Base-by-base conservation (phyloP, 2,113 vertebrate genomes). In the Aythya baeri region DNA sequence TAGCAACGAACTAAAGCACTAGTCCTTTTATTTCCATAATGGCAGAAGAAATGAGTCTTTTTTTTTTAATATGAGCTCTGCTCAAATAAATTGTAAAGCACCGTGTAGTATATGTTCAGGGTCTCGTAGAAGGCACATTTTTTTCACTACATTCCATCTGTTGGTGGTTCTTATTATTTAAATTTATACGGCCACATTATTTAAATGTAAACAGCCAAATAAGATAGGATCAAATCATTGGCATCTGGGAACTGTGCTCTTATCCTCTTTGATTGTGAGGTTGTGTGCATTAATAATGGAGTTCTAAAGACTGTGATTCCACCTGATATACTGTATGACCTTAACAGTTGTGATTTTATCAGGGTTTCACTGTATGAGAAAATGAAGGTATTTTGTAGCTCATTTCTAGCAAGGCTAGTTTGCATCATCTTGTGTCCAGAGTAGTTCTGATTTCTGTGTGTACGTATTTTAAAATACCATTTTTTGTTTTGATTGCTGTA, bases 191-290 rank as follows among this genome's bases (percentile, higher is more conserved):
- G 97, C 95, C 94, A 96, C 94, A 96, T 98, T 98, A 98, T 98
- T 98, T 98, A 98, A 98, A 98, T 98, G 97, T 98, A 98, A 98
- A 98, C 98, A 98, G 97, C 97, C 97, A 98, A 98, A 98, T 97
- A 98, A 98, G 97, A 98, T 98, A 98, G 97, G 97, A 98, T 98
- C 98, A 98, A 97, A 98, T 98, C 97, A 97, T 96, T 98, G 98
- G 98, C 98, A 98, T 98, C 97, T 98, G 97, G 98, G 97, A 98
- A 97, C 97, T 96, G 96, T 97, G 97, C 97, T 98, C 97, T 98
- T 97, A 97, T 98, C 98, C 97, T 98, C 97, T 97, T 98, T 98
- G 98, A 98, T 98, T 98, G 98, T 98, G 97, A 98, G 97, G 97
- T 98, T 98, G 98, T 97, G 97, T 97, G 97, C 96, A 97, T 98